Conservation (phyloP, 2,888 invertebrate genomes). For the Branchellion lobata region DNA sequence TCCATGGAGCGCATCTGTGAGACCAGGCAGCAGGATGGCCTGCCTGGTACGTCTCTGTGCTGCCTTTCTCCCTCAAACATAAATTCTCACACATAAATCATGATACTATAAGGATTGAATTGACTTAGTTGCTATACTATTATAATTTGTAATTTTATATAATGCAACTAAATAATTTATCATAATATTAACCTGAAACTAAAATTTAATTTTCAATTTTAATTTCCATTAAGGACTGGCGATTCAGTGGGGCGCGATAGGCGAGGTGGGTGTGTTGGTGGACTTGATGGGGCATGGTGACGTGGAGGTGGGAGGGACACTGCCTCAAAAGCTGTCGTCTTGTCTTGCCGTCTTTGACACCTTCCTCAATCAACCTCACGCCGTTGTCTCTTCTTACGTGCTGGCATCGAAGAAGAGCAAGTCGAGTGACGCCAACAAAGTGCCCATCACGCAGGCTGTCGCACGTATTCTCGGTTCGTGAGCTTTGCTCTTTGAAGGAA, state of each 20-base stretch:
- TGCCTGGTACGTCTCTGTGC: slow-evolving; percentile 63
- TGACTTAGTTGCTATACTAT: too few species aligned
- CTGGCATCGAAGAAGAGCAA: slow-evolving; percentile 71
- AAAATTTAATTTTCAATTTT: too few species aligned
- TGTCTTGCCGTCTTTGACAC: slow-evolving; percentile 83
- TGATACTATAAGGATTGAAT: too few species aligned
- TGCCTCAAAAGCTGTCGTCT: slow-evolving; percentile 92
- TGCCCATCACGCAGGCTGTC: slow-evolving; percentile 73
- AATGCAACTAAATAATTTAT: too few species aligned
- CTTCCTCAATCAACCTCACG: slow-evolving; percentile 79
- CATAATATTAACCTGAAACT: too few species aligned
- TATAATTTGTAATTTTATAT: too few species aligned
- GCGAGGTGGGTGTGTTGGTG: slow-evolving; percentile 89
- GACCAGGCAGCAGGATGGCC: slow-evolving; percentile 76
- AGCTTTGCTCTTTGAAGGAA: not conserved
- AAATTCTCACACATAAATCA: too few species aligned
- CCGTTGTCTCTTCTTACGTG: slow-evolving; percentile 69
- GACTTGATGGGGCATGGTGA: slow-evolving; percentile 85
- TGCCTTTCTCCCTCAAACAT: too few species aligned
- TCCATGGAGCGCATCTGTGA: slow-evolving; percentile 94
- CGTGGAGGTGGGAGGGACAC: slow-evolving; percentile 87
- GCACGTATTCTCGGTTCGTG: slow-evolving; percentile 79
- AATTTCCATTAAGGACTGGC: slow-evolving; percentile 68
- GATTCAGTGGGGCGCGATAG: slow-evolving; percentile 98
- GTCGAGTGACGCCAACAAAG: slow-evolving; percentile 66